phyloP scores from a whole-genome alignment of 2,113 vertebrate species.

The Fulmarus glacialis region DNA sequence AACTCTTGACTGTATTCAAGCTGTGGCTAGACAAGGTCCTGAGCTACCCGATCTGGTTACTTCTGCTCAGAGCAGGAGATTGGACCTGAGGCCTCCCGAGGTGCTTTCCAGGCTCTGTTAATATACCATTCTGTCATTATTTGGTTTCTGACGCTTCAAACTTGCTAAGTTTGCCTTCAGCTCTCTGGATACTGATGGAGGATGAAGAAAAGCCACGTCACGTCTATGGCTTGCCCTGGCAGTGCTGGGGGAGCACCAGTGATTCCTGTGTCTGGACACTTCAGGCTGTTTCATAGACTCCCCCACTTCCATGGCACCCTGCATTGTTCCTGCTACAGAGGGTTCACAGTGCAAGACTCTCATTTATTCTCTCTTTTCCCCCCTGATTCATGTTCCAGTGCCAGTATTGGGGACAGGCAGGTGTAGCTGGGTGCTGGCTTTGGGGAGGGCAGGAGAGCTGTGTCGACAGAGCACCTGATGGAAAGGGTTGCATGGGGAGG shows the following conservation, averaged over 20 bases:
- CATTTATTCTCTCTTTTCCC: not conserved
- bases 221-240: accelerated
- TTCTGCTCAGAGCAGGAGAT: not conserved
- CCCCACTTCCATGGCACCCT: not conserved
- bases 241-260: not conserved
- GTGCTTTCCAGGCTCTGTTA: not conserved
- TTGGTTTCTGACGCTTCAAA: not conserved
- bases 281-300: not conserved
- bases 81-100: not conserved
- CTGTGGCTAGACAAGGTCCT: not conserved
- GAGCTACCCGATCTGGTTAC: not conserved
- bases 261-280: not conserved
- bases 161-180: not conserved
- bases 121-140: accelerated
- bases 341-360: accelerated
- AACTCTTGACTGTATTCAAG: not conserved
- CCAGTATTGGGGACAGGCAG: not conserved
- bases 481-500: not conserved
- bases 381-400: not conserved
- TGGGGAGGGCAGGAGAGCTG: not conserved
- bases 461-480: accelerated
- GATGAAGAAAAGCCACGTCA: not conserved
- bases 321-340: too few species aligned
- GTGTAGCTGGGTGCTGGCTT: not conserved
- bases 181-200: not conserved